Evolutionary conservation across 1,140 invertebrate species (phyloP).

Genomic region (Lepidurus packardi): DNA sequence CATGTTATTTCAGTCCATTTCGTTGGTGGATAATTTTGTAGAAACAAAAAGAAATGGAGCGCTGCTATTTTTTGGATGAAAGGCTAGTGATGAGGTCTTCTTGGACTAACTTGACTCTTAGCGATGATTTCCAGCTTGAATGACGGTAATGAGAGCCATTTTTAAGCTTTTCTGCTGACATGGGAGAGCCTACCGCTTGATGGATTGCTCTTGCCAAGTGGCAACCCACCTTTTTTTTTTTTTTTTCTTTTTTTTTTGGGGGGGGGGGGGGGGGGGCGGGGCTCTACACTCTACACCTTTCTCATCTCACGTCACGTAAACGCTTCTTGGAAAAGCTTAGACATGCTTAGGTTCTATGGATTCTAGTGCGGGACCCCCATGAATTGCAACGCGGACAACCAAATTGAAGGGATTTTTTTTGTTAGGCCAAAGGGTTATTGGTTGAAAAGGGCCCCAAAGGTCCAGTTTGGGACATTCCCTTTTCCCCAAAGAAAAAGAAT

Average conservation of each 20-base stretch:
- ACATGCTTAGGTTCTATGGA: background rate
- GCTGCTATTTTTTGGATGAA: background rate
- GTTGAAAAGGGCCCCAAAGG: background rate
- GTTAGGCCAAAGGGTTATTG: background rate
- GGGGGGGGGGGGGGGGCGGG: background rate
- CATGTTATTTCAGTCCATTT: background rate
- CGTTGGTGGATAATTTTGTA: no score
- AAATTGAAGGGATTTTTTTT: background rate
- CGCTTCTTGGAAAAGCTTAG: background rate
- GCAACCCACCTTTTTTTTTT: constrained; percentile 1
- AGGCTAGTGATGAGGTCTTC: background rate
- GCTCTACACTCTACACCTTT: background rate
- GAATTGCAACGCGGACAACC: background rate
- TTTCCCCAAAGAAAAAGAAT: background rate
- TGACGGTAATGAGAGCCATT: background rate
- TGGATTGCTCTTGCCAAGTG: background rate
- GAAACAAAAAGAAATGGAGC: no score
- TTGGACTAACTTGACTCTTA: background rate
- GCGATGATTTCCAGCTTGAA: background rate
- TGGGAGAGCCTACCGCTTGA: background rate
- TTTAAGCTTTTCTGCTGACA: constrained; percentile 4
- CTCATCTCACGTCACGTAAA: background rate
- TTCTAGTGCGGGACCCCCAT: no score
- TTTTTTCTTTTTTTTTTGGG: no score
- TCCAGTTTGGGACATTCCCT: background rate